A percentile compares a stretch with the other conserved stretches of the same genome.
Conservation (phyloP, 2,113 vertebrate species). For the Ctenomys sociabilis region DNA sequence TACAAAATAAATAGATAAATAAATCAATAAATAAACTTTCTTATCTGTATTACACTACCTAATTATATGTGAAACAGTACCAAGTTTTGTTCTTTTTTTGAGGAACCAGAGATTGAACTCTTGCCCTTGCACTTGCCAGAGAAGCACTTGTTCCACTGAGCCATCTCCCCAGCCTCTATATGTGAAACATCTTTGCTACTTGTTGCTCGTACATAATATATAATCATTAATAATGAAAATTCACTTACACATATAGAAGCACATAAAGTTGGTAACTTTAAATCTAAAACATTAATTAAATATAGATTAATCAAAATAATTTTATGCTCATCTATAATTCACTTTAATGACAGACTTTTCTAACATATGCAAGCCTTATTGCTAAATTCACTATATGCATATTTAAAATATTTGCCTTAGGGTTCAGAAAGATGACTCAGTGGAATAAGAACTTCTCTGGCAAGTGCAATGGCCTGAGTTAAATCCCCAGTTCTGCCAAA, state of each 20-base stretch:
- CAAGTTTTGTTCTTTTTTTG: too few relatives aligned
- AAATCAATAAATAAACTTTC: too few relatives aligned
- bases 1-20: too few relatives aligned
- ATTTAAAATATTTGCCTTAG: neutral
- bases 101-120: too few relatives aligned
- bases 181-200: neutral
- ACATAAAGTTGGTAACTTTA: neutral
- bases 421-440: too few relatives aligned
- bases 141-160: too few relatives aligned
- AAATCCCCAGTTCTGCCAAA: too few relatives aligned
- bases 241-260: neutral
- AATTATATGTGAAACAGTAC: neutral
- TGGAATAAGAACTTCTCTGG: too few relatives aligned
- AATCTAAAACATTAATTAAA: slow-evolving; percentile 1
- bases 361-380: neutral
- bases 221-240: neutral
- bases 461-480: too few relatives aligned
- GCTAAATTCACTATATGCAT: neutral
- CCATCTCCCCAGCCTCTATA: too few relatives aligned
- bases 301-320: neutral
- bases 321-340: neutral
- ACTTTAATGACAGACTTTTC: neutral
- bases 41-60: neutral
- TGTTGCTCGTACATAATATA: neutral
- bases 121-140: too few relatives aligned